Evolutionary conservation across 2,888 invertebrate genomes (phyloP), one percentile per base, ranked within the genome.

Genomic region (Protodeltote pygarga): DNA sequence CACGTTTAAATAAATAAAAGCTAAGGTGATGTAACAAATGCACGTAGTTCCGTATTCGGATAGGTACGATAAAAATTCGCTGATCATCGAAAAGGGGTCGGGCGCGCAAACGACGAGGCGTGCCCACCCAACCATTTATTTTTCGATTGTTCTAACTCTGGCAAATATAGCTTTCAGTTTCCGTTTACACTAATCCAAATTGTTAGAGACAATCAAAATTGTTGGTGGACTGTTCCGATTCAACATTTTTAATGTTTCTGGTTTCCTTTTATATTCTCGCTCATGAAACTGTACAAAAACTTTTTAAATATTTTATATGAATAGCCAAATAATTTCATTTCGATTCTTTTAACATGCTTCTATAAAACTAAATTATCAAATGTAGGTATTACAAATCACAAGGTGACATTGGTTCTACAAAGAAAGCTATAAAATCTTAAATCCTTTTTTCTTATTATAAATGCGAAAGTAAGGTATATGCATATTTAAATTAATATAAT

Each of bases 1-100:
- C 29, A 37, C 31, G 33, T 44, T 50, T 49, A 42, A 39, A 32
- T 45, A 47, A 41, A 48, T 45, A 49, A 50, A 53, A 44, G 41
- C 42, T 54, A 37, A 59, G 48, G 35, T 68, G 55, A 59, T 46
- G 48, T 65, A 61, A 65, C 66, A 63, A 65, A 63, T 67, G 59
- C 63, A 63, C 23, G 41, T 53, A 63, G 57, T 63, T 69, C 69
- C 63, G 65, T 59, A 67, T 71, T 73, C 55, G 71, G 60, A 74
- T 72, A 46, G 64, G 47, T 65, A 51, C 72, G 71, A 78, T 81
- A 81, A 78, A 83, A 84, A 79, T 71, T 72, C 74, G 74, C 79
- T 80, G 79, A 80, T 82, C 75, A 79, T 74, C 49, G 68, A 59
- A 57, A 64, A 49, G 51, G 64, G 63, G 60, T 53, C 54, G 42